A percentile compares a stretch with the other conserved stretches of the same genome.
Conservation (phyloP, 2,113 vertebrate species). For the Nematolebias whitei region DNA sequence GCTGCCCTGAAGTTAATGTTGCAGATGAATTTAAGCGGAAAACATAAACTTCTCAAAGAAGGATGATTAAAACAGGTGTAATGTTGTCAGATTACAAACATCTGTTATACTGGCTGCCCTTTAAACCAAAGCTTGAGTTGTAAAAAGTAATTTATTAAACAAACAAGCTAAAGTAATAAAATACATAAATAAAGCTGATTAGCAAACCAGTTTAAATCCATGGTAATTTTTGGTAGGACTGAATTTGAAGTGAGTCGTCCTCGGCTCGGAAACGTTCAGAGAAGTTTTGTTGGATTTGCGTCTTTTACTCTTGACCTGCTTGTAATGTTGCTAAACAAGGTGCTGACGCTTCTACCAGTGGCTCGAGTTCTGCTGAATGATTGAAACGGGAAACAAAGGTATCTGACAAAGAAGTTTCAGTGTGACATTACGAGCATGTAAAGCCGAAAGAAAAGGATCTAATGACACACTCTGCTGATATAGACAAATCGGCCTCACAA, state of each 20-base stretch:
- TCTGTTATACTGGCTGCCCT: too few relatives aligned
- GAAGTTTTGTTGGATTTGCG: background rate
- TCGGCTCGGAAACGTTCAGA: background rate
- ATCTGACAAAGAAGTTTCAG: conserved; percentile 58
- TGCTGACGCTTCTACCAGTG: conserved; percentile 23
- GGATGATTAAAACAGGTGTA: too few relatives aligned
- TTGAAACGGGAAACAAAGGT: conserved; percentile 55
- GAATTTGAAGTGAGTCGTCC: background rate
- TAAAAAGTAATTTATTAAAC: too few relatives aligned
- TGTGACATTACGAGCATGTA: conserved; percentile 64
- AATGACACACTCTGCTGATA: conserved; percentile 50
- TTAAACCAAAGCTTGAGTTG: too few relatives aligned
- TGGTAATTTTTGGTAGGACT: too few relatives aligned
- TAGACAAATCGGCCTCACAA: conserved; percentile 56
- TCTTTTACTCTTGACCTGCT: conserved; percentile 43
- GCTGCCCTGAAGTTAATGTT: too few relatives aligned
- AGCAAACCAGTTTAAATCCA: too few relatives aligned
- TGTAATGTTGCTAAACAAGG: conserved; percentile 56
- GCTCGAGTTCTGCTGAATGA: conserved; percentile 39
- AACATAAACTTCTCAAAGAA: too few relatives aligned
- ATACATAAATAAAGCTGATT: too few relatives aligned
- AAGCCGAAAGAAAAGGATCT: conserved; percentile 40
- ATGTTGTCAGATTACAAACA: too few relatives aligned
- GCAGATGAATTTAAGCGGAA: too few relatives aligned
- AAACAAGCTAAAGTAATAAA: too few relatives aligned